phyloP scores from a whole-genome alignment of 2,888 invertebrate genomes.

The Sycophila texana region DNA sequence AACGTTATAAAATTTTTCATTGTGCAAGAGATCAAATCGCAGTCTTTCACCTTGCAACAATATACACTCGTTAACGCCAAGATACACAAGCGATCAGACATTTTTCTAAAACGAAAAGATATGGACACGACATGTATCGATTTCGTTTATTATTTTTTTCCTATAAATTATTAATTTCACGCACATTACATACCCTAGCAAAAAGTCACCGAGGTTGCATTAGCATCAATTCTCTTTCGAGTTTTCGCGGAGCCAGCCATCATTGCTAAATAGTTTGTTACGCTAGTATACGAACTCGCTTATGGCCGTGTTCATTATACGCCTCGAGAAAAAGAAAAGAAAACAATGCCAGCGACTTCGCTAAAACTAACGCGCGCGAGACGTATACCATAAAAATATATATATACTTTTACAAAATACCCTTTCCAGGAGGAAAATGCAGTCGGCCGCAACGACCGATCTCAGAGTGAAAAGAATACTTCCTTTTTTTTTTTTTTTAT shows the following conservation, averaged over 20 bases:
- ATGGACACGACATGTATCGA: neutral
- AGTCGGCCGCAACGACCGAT: conserved; percentile 16
- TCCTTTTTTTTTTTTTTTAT: conserved; percentile 15
- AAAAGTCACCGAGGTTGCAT: conserved; percentile 46
- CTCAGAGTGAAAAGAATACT: conserved; percentile 41
- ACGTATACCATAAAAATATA: conserved; percentile 47
- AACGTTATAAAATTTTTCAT: conserved; percentile 25
- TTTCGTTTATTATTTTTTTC: neutral
- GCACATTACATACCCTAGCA: neutral
- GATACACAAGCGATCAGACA: conserved; percentile 6
- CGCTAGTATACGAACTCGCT: conserved; percentile 45
- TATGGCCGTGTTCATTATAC: conserved; percentile 23
- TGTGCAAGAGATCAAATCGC: conserved; percentile 31
- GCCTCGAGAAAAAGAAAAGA: conserved; percentile 3
- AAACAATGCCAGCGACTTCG: conserved; percentile 32
- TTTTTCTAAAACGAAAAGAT: conserved; percentile 34
- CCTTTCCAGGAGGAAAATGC: conserved; percentile 35
- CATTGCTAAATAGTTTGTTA: conserved; percentile 16
- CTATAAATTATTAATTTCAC: conserved; percentile 15
- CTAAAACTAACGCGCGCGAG: conserved; percentile 12
- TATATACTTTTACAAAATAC: conserved; percentile 47
- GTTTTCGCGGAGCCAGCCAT: conserved; percentile 27
- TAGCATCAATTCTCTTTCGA: conserved; percentile 15
- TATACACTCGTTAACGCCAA: neutral
- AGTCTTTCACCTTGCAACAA: conserved; percentile 23